Base-by-base conservation (phyloP, 1,140 invertebrate genomes). In the Luehdorfia chinensis region DNA sequence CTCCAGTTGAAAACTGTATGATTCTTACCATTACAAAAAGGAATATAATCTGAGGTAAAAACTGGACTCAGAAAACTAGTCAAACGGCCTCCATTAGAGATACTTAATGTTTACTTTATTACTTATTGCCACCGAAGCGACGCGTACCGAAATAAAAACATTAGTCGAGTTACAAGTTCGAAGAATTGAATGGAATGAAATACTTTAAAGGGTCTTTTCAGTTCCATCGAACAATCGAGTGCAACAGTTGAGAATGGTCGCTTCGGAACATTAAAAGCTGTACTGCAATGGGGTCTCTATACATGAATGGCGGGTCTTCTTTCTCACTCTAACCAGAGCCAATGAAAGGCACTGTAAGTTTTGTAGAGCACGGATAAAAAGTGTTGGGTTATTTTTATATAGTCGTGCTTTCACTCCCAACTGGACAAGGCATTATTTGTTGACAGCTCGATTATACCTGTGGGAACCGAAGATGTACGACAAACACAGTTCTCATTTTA, bases 71-170 rank as follows among this genome's bases (percentile, higher is more conserved):
- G 44, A 45, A 36, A 66, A 59, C 60, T 63, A 57, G 66, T 63
- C 58, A 32, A 49, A 60, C 59, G 65, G 64, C 69, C 68, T 79
- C 69, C 54, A 66, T 59, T 61, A 60, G 50, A n/a, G n/a, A 74
- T 67, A 66, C 59, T 65, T 64, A 75, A 74, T 77, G 68, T 79
- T 80, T 84, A 73, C 73, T 48, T 77, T 75, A 79, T 77, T 71
- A 75, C 71, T 80, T 75, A 74, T 70, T 76, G 59, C 72, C 60
- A 60, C 64, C 65, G 13, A 16, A 13, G 32, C 18, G 61, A 80
- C 75, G 66, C 63, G 51, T 59, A 60, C 58, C 71, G 66, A 72
- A 74, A 76, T 70, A 77, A 77, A 74, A 78, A 73, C 63, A 65
- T 34, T 46, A 54, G 41, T 59, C 33, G 47, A 50, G 39, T 59